Base-by-base conservation (phyloP, 2,113 vertebrate genomes). In the Alligator sinensis region DNA sequence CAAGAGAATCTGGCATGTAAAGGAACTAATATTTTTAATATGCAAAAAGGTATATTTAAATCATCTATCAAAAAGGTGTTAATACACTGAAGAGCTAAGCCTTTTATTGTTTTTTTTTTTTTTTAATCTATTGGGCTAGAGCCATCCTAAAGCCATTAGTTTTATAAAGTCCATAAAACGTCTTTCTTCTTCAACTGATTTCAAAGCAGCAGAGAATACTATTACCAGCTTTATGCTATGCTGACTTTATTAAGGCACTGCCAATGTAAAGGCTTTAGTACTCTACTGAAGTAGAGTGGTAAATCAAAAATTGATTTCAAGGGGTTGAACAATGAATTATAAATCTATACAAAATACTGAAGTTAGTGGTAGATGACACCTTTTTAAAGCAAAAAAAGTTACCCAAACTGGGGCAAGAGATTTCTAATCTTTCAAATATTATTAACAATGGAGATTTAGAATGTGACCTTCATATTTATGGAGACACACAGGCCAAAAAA, bases 161-260 rank as follows among this genome's bases (percentile, higher is more conserved):
- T 60, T 57, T 34, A 12, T 15, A 79, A 8, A 59, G 11, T 47
- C 83, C 8, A 54, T 5, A 57, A 76, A 77, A 81, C 8, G 4
- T 28, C 59, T 22, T 4, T 5, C 4, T 91, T 12, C 10, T 34
- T 58, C 10, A 3, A 82, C 77, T 4, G 11, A 84, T 57, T 58
- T 79, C 5, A 57, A 4, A 11, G 0, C 0, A 88, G 59, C 55
- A 74, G 70, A 72, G 0, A 0, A 63, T 4, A 25, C 16, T 24
- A 78, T 59, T 55, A 91, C 68, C 11, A 85, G 59, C 74, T 27
- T n/a, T 30, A 17, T 68, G 30, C 64, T 8, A n/a, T 14, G 15
- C 64, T 68, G 28, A 66, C n/a, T 66, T 16, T n/a, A 66, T 13
- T n/a, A 14, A 66, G 64, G 30, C 18, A 58, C 47, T 47, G 47